Conservation (phyloP, 92 coral and sea anemone species). For the Heteractis magnifica region DNA sequence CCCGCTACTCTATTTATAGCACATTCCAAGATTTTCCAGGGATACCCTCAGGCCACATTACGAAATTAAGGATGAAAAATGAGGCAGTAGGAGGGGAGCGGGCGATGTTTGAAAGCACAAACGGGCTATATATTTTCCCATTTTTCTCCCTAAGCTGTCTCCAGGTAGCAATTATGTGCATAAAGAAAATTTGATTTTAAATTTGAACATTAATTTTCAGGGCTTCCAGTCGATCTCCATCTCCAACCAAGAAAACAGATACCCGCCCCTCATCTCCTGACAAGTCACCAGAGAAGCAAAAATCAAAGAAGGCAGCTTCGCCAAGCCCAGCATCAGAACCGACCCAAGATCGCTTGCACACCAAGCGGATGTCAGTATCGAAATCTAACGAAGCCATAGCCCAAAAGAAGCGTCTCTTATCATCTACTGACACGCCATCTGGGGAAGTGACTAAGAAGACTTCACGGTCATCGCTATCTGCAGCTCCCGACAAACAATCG, state of each 20-base stretch:
- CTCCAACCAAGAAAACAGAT: slow-evolving; percentile 23
- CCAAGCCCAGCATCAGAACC: slow-evolving; percentile 21
- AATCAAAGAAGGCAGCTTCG: neutral
- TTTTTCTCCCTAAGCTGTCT: too few relatives aligned
- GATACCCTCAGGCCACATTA: too few relatives aligned
- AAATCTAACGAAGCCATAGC: slow-evolving; percentile 16
- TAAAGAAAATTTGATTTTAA: too few relatives aligned
- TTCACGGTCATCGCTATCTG: neutral
- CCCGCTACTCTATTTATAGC: too few relatives aligned
- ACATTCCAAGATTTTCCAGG: too few relatives aligned
- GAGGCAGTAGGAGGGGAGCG: too few relatives aligned
- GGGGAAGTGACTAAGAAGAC: slow-evolving; percentile 1
- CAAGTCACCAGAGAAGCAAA: slow-evolving; percentile 20
- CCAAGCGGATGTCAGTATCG: slow-evolving; percentile 7
- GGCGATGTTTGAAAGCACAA: too few relatives aligned
- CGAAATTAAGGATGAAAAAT: too few relatives aligned
- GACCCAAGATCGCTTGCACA: slow-evolving; percentile 1
- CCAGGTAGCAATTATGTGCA: too few relatives aligned
- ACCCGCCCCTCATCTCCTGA: slow-evolving; percentile 21
- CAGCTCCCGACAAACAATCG: slow-evolving; percentile 6
- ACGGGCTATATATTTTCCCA: too few relatives aligned
- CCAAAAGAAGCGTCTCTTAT: slow-evolving; percentile 22
- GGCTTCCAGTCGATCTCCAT: neutral
- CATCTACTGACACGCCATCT: slow-evolving; percentile 10
- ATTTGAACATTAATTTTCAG: neutral